These are phyloP conservation scores for Ericerus pela DNA, from an alignment of 1,140 invertebrate species.

Conservation along the genomic window DNA sequence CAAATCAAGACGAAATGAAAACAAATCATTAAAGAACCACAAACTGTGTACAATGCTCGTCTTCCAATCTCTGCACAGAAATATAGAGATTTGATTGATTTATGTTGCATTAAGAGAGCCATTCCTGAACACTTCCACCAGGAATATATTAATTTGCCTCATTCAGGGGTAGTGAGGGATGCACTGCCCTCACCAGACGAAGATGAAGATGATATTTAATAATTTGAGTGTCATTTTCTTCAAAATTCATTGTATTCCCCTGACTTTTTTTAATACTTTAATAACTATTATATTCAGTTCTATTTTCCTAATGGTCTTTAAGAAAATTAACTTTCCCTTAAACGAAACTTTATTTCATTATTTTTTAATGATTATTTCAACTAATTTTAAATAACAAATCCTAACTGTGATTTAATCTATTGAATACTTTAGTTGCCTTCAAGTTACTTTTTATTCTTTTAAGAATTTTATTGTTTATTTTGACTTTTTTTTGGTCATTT, in stretches of 20 bases:
- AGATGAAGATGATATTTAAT: constrained; percentile 1
- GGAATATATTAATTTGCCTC: constrained; percentile 3
- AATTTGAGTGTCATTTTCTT: no score
- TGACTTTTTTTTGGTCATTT: not conserved
- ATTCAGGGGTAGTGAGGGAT: not conserved
- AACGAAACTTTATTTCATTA: not conserved
- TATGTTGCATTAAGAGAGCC: not conserved
- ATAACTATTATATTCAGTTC: no score
- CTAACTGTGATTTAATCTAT: no score
- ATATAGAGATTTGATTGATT: not conserved
- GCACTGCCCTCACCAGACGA: not conserved
- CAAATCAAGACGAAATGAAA: not conserved
- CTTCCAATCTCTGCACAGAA: not conserved
- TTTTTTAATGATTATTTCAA: not conserved
- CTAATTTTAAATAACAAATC: not conserved
- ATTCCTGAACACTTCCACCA: not conserved
- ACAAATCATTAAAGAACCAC: not conserved
- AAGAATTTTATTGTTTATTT: not conserved
- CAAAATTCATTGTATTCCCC: no score
- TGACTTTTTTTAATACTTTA: no score
- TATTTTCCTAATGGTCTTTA: no score
- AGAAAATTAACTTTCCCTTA: not conserved
- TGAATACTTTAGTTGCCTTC: no score
- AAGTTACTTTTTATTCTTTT: no score
- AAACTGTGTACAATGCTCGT: not conserved